Conservation (phyloP, 2,888 invertebrate genomes). For the Lepidonotus clava region DNA sequence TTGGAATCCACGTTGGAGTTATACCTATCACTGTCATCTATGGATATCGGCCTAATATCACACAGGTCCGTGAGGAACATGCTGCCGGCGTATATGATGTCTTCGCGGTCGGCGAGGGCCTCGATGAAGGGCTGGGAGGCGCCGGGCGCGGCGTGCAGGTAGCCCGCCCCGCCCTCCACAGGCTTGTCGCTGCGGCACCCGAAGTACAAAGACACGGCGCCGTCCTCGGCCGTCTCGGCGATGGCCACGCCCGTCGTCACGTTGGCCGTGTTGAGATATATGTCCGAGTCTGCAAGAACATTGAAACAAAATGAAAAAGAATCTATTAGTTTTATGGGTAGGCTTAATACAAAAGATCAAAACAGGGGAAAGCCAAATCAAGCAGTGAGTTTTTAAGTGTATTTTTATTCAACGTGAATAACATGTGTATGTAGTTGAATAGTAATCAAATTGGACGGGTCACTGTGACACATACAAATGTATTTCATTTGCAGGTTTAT, state of each 20-base stretch:
- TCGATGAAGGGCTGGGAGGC: not conserved
- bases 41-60: slow-evolving; percentile 36
- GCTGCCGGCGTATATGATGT: slow-evolving; percentile 40
- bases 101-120: slow-evolving; percentile 12
- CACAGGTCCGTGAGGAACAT: slow-evolving; percentile 49
- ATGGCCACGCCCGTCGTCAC: slow-evolving; percentile 35
- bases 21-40: slow-evolving; percentile 27
- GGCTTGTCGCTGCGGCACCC: slow-evolving; percentile 36
- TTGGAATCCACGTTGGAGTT: not conserved
- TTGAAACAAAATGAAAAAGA: too few relatives aligned
- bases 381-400: too few relatives aligned
- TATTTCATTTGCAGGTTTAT: too few relatives aligned
- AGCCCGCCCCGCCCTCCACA: slow-evolving; percentile 20
- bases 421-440: too few relatives aligned
- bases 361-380: too few relatives aligned
- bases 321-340: too few relatives aligned
- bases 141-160: not conserved
- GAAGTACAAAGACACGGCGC: slow-evolving; percentile 25
- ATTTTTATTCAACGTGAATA: too few relatives aligned
- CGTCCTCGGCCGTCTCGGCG: slow-evolving; percentile 24
- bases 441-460: too few relatives aligned
- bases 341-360: too few relatives aligned
- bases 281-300: slow-evolving; percentile 30
- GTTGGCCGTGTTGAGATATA: slow-evolving; percentile 43
- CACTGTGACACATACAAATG: too few relatives aligned